Evolutionary conservation across 2,113 vertebrate species (phyloP).

Genomic region (Pelvicachromis taeniatus): DNA sequence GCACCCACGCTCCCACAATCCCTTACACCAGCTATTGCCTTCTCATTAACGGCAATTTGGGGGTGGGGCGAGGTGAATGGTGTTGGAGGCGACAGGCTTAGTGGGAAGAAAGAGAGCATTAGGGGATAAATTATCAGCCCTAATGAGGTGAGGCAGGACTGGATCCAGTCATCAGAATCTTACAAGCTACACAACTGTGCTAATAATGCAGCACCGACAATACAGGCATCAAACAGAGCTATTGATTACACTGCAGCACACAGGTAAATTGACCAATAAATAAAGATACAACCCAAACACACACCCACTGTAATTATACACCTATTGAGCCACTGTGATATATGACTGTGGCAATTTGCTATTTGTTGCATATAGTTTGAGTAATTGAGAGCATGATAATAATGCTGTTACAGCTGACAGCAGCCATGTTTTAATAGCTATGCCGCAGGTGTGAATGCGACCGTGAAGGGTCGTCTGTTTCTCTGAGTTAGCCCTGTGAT

Average conservation of each 20-base stretch:
- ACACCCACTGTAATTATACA: slow-evolving; percentile 25
- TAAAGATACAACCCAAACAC: slow-evolving; percentile 45
- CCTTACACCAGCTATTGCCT: slow-evolving; percentile 25
- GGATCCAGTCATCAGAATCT: slow-evolving; percentile 31
- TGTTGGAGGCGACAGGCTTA: background rate
- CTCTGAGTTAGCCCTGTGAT: background rate
- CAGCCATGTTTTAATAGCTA: background rate
- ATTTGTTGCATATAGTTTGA: background rate
- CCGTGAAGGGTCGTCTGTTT: background rate
- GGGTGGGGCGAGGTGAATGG: background rate
- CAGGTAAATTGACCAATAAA: slow-evolving; percentile 57
- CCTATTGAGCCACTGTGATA: slow-evolving; percentile 13
- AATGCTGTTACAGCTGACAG: background rate
- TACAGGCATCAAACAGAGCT: slow-evolving; percentile 28
- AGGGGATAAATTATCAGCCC: slow-evolving; percentile 59
- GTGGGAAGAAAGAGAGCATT: slow-evolving; percentile 14
- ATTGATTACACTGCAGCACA: slow-evolving; percentile 56
- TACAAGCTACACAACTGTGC: slow-evolving; percentile 38
- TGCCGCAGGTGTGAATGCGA: background rate
- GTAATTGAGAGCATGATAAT: background rate
- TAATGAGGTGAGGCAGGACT: slow-evolving; percentile 62
- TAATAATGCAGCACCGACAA: slow-evolving; percentile 31
- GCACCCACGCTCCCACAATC: slow-evolving; percentile 35
- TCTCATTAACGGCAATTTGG: slow-evolving; percentile 44
- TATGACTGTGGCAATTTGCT: slow-evolving; percentile 6